These are phyloP conservation scores for Malurus melanocephalus DNA, from an alignment of 2,113 vertebrate species.

Conservation along the genomic window DNA sequence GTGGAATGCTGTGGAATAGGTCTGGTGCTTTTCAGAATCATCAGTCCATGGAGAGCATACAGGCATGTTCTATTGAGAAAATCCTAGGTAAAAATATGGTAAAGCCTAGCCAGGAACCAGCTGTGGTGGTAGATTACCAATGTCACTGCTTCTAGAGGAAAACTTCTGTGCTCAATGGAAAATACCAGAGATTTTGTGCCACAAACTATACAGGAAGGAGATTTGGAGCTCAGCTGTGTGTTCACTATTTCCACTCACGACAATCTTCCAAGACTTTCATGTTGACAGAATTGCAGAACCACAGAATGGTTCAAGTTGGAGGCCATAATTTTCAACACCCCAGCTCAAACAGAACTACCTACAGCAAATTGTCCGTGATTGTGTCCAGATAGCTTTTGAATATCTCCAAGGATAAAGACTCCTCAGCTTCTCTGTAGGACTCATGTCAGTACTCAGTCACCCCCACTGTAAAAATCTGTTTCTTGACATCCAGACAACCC, in stretches of 20 bases:
- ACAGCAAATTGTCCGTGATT: background rate
- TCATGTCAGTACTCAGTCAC: background rate
- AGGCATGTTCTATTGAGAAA: background rate
- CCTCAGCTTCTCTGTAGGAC: background rate
- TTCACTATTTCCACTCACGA: background rate
- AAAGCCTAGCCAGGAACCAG: background rate
- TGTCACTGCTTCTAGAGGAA: background rate
- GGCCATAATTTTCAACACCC: background rate
- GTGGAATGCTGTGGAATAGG: background rate
- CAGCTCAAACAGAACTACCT: background rate
- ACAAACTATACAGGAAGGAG: background rate
- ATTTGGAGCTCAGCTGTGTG: background rate
- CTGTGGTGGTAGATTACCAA: background rate
- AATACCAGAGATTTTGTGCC: background rate
- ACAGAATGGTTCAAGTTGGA: background rate
- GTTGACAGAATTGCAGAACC: background rate
- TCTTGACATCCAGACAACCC: background rate
- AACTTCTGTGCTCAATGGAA: background rate
- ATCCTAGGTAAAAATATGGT: background rate
- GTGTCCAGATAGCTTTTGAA: background rate
- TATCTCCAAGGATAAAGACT: background rate
- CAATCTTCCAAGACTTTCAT: background rate
- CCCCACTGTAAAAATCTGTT: background rate
- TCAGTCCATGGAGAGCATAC: background rate
- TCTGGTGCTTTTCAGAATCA: background rate